Conservation (phyloP, 1,140 invertebrate genomes). For the Drosophila punjabiensis region DNA sequence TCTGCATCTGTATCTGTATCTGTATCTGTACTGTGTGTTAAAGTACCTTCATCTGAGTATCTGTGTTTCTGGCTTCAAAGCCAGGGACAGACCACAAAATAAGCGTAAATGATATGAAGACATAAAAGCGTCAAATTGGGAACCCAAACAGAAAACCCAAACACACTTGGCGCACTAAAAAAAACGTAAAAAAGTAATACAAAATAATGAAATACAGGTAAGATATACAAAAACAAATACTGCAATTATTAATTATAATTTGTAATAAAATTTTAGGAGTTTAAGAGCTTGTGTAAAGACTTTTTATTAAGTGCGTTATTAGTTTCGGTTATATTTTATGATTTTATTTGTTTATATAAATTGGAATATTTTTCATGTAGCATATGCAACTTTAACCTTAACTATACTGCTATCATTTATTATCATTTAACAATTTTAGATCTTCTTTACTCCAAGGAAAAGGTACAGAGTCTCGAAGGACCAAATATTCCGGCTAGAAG, state of each 20-base stretch:
- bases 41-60: not conserved
- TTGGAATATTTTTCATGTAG: too few relatives aligned
- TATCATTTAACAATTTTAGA: too few relatives aligned
- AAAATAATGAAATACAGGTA: not conserved
- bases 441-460: too few relatives aligned
- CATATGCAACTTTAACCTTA: too few relatives aligned
- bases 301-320: too few relatives aligned
- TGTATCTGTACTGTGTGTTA: not conserved
- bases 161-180: constrained; percentile 9
- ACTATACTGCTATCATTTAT: too few relatives aligned
- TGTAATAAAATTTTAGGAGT: too few relatives aligned
- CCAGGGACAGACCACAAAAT: constrained; percentile 40
- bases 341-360: too few relatives aligned
- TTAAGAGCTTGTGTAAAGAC: too few relatives aligned
- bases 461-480: too few relatives aligned
- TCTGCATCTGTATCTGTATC: not conserved
- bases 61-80: constrained; percentile 25
- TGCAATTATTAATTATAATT: not conserved
- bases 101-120: constrained; percentile 72
- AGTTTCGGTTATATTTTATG: too few relatives aligned
- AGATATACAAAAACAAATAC: not conserved
- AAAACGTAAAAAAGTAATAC: not conserved
- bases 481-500: too few relatives aligned
- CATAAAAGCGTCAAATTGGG: constrained; percentile 66
- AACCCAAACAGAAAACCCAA: constrained; percentile 30